Base-by-base conservation (phyloP, 2,113 vertebrate genomes). In the Maccullochella peelii region DNA sequence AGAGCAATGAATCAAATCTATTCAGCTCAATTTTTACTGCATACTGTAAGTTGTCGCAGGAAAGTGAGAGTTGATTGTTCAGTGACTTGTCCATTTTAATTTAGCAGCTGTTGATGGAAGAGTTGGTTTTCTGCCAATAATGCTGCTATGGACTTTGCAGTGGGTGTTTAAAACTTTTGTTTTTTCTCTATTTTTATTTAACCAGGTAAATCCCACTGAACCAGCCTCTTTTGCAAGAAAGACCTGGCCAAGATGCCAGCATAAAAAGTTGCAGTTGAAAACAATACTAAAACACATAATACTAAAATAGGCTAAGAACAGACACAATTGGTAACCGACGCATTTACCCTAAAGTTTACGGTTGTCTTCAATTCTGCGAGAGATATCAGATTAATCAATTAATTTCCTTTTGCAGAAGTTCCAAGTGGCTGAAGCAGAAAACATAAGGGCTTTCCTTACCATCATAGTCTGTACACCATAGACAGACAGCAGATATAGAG, bases 1-100 rank as follows among this genome's bases (percentile, higher is more conserved):
- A 77, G n/a, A 77, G 66, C 55, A 73, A 81, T 71, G 33, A 57
- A 77, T 74, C 44, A 74, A 52, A 83, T 79, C 55, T 40, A 44
- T 38, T 57, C 44, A 65, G 16, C 65, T 85, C 33, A 52, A 30
- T 61, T 40, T 80, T 73, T 67, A 63, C n/a, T 36, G 18, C 50
- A 42, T 42, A 66, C 30, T 71, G 4, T n/a, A 62, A 36, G n/a
- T 49, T 20, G 11, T 68, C 1, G 0, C 63, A 54, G 25, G 21
- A 40, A 47, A 40, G 58, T 33, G 3, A 58, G n/a, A 21, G 25
- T 38, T 15, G 61, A 67, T 70, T 75, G 36, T 76, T 70, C 42
- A 47, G 10, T 77, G 33, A 59, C 50, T 68, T 16, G 23, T 58
- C n/a, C 8, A 9, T 27, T 77, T 77, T 67, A 36, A 77, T 38